phyloP scores from a whole-genome alignment of 2,888 invertebrate species.

The Pherbina coryleti region DNA sequence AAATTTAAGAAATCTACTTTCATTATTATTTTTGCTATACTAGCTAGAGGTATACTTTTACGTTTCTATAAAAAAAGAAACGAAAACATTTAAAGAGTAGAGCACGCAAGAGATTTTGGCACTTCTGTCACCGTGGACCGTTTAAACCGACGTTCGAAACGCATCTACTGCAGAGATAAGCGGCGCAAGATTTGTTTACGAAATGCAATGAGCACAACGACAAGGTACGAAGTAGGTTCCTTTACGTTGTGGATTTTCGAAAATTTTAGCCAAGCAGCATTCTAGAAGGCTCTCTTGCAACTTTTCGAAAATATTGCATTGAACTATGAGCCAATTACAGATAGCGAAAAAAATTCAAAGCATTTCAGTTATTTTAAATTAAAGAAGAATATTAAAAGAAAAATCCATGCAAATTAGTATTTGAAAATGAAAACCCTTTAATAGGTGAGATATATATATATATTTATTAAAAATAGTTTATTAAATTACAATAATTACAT shows the following conservation, averaged over 20 bases:
- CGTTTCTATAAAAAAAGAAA: too few relatives aligned
- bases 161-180: slow-evolving; percentile 47
- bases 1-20: background rate
- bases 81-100: background rate
- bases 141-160: slow-evolving; percentile 49
- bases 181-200: slow-evolving; percentile 48
- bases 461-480: too few relatives aligned
- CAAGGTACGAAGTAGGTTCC: background rate
- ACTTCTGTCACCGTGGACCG: slow-evolving; percentile 38
- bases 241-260: background rate
- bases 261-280: background rate
- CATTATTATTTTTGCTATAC: too few relatives aligned
- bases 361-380: too few relatives aligned
- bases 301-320: background rate
- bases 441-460: too few relatives aligned
- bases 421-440: too few relatives aligned
- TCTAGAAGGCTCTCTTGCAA: background rate
- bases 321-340: background rate
- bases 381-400: too few relatives aligned
- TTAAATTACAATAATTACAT: too few relatives aligned
- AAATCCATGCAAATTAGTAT: background rate
- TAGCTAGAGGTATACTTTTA: too few relatives aligned
- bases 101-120: background rate
- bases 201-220: slow-evolving; percentile 41
- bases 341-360: background rate